Base-by-base conservation (phyloP, 1,140 invertebrate species). In the Drosophila kikkawai region DNA sequence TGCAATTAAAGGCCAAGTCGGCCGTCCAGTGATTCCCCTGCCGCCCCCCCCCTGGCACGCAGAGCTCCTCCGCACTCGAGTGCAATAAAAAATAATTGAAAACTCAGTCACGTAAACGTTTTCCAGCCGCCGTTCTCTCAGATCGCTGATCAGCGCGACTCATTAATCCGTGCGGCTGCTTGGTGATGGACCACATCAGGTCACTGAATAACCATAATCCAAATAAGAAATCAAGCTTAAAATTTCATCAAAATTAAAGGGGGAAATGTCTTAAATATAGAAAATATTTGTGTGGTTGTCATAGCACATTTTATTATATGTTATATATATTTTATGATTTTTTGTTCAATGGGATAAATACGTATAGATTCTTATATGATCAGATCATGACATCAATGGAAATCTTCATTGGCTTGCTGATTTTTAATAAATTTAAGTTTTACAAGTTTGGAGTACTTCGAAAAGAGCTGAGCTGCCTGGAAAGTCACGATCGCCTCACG, bases 1-100 rank as follows among this genome's bases (percentile, higher is more conserved):
- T 86, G 82, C 83, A 86, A 86, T 86, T 86, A 86, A 87, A 82
- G 82, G 79, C 71, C 69, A 65, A 66, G 44, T 26, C 13, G 13
- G 32, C 26, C 26, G 60, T 26, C 11, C 47, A 29, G 59, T 13
- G 11, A 4, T 13, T 17, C 34, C 42, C 34, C 7, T 3, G 12
- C 22, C 55, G 11, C 19, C 56, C 55, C 19, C 56, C 55, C 44
- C 59, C 22, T 32, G 15, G 15, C 47, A 7, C 8, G 8, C 32
- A 11, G 3, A 26, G 22, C 55, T 36, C 48, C 78, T 65, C 34
- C 47, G 29, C 51, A 66, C 29, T 61, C 69, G 59, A 79, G 53
- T 79, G 79, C 82, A 85, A 85, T 86, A 82, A 86, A 86, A 86
- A 86, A 86, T 86, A 86, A 87, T 86, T 86, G 83, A 86, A 86